Conservation (phyloP, 2,888 invertebrate genomes). For the Sericinus montela region DNA sequence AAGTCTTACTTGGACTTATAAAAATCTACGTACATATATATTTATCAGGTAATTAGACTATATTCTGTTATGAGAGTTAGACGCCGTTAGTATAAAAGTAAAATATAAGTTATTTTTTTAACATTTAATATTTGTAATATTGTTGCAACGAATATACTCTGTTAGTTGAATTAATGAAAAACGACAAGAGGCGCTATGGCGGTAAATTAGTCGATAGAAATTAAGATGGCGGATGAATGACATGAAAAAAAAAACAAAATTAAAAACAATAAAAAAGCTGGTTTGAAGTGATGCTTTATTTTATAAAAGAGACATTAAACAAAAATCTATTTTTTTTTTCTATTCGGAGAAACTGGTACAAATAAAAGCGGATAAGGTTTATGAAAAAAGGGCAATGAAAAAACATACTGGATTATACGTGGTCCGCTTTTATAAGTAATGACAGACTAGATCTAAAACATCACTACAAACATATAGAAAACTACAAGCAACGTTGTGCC, state of each 20-base stretch:
- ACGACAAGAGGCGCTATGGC: slow-evolving; percentile 20
- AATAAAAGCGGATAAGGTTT: slow-evolving; percentile 41
- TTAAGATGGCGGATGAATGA: slow-evolving; percentile 18
- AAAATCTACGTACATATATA: slow-evolving; percentile 5
- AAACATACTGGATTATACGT: slow-evolving; percentile 1
- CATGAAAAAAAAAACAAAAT: slow-evolving; percentile 13
- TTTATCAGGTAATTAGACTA: slow-evolving; percentile 6
- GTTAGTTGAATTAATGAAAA: slow-evolving; percentile 12
- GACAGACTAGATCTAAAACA: slow-evolving; percentile 59
- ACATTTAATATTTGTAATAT: slow-evolving; percentile 22
- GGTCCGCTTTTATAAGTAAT: slow-evolving; percentile 44
- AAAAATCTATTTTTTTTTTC: slow-evolving; percentile 30
- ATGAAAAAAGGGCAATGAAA: slow-evolving; percentile 11
- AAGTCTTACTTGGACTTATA: slow-evolving; percentile 7
- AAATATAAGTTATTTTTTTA: slow-evolving; percentile 28
- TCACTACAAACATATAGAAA: slow-evolving; percentile 57
- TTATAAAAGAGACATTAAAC: slow-evolving; percentile 34
- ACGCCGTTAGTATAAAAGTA: slow-evolving; percentile 55
- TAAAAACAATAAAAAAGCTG: slow-evolving; percentile 24
- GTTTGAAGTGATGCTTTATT: slow-evolving; percentile 63
- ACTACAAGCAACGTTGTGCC: slow-evolving; percentile 21
- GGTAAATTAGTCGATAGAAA: slow-evolving; percentile 5
- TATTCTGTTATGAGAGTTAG: slow-evolving; percentile 28
- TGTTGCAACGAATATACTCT: slow-evolving; percentile 26
- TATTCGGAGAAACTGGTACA: slow-evolving; percentile 8